These are phyloP conservation scores for Cantharis nigra DNA, from an alignment of 2,888 invertebrate species.

Conservation along the genomic window DNA sequence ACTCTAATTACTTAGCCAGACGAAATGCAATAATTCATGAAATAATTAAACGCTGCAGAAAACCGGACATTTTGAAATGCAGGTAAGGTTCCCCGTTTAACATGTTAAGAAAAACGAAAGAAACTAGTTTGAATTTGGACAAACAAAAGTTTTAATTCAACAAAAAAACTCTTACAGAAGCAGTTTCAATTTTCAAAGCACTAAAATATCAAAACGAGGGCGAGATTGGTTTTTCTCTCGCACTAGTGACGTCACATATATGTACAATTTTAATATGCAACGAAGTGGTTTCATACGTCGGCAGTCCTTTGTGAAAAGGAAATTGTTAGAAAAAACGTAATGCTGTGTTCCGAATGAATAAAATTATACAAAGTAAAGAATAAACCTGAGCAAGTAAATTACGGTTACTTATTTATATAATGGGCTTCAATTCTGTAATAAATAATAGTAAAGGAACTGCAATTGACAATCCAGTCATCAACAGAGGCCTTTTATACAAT, in stretches of 20 bases:
- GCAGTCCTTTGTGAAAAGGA: background rate
- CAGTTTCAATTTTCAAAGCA: background rate
- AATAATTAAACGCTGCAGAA: no score
- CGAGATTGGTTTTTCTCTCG: background rate
- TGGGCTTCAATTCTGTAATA: background rate
- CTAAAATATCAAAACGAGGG: background rate
- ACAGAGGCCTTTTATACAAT: background rate
- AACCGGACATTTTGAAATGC: no score
- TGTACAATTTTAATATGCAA: background rate
- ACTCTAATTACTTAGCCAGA: no score
- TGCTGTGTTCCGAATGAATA: background rate
- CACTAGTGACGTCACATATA: background rate
- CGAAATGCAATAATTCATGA: no score
- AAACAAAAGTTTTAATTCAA: no score
- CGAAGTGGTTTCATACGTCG: background rate
- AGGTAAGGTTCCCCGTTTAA: no score
- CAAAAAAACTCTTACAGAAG: no score
- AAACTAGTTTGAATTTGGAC: no score
- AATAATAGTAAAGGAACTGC: background rate
- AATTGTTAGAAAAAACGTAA: background rate
- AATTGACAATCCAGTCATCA: background rate
- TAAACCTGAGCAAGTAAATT: background rate
- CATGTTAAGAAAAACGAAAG: no score
- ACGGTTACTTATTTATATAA: background rate
- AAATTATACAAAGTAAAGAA: background rate